phyloP scores from a whole-genome alignment of 1,140 invertebrate genomes.

The Penaeus indicus region DNA sequence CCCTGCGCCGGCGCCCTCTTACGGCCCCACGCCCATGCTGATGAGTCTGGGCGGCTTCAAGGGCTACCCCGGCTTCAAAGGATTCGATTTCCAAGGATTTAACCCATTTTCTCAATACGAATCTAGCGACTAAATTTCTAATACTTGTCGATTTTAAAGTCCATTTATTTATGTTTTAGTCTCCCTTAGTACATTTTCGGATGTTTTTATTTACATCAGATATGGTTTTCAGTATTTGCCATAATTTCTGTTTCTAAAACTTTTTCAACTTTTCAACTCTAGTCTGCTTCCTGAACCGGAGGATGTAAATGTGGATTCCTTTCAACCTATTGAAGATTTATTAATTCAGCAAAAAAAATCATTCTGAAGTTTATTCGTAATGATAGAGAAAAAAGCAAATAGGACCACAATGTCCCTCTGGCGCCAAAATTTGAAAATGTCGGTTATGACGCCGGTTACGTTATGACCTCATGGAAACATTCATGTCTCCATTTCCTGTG shows the following conservation, averaged over 20 bases:
- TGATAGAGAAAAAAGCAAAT: too few relatives aligned
- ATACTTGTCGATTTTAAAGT: not conserved
- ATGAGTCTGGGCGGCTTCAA: constrained; percentile 44
- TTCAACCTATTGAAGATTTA: too few relatives aligned
- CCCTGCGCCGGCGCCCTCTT: not conserved
- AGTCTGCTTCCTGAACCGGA: too few relatives aligned
- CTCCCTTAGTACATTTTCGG: too few relatives aligned
- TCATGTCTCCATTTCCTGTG: not conserved
- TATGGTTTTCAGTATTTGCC: too few relatives aligned
- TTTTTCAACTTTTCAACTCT: too few relatives aligned
- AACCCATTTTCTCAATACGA: constrained; percentile 28
- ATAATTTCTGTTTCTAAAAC: too few relatives aligned
- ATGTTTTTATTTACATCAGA: too few relatives aligned
- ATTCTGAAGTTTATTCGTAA: too few relatives aligned
- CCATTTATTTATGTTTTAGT: not conserved
- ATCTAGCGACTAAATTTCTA: not conserved
- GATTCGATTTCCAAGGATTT: constrained; percentile 44
- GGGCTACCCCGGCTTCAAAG: constrained; percentile 28
- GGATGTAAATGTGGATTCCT: too few relatives aligned
- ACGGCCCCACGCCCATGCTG: constrained; percentile 6
- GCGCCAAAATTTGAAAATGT: not conserved
- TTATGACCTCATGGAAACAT: not conserved
- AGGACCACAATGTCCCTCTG: too few relatives aligned
- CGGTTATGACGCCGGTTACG: not conserved
- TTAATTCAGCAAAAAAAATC: too few relatives aligned